These are phyloP conservation scores for Arrhamphus sclerolepis DNA, from an alignment of 2,797 vertebrate species.

Conservation along the genomic window DNA sequence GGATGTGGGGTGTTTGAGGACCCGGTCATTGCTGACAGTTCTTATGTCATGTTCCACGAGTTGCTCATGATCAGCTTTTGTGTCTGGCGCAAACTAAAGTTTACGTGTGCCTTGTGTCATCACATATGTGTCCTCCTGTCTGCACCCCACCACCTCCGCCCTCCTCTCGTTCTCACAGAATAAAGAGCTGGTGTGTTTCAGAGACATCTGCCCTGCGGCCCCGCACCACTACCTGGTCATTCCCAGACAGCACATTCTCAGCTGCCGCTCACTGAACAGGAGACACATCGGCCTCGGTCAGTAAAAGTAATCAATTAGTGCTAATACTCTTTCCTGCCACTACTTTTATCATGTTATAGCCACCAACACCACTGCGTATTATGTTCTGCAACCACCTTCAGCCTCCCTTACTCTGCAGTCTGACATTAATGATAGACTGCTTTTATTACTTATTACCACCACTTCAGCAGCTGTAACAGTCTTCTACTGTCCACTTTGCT, in stretches of 20 bases:
- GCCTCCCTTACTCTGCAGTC: no score
- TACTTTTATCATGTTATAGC: no score
- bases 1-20: no score
- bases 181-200: constrained; percentile 68
- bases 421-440: no score
- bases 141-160: background rate
- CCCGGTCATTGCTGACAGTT: no score
- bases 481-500: background rate
- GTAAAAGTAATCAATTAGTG: background rate
- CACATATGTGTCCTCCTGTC: background rate
- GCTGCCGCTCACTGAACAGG: constrained; percentile 49
- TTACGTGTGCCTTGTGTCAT: no score
- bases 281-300: constrained; percentile 55
- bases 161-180: constrained; percentile 40
- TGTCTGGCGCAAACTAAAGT: no score
- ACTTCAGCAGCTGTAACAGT: background rate
- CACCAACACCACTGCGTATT: no score
- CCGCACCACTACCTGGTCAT: constrained; percentile 75
- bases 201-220: constrained; percentile 66
- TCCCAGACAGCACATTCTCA: constrained; percentile 59
- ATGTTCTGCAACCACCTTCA: no score
- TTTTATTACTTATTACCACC: no score
- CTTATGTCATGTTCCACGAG: background rate
- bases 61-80: no score
- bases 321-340: background rate